A percentile compares a stretch with the other conserved stretches of the same genome.
phyloP scores from a whole-genome alignment of 2,113 vertebrate species.

The Struthidea cinerea region DNA sequence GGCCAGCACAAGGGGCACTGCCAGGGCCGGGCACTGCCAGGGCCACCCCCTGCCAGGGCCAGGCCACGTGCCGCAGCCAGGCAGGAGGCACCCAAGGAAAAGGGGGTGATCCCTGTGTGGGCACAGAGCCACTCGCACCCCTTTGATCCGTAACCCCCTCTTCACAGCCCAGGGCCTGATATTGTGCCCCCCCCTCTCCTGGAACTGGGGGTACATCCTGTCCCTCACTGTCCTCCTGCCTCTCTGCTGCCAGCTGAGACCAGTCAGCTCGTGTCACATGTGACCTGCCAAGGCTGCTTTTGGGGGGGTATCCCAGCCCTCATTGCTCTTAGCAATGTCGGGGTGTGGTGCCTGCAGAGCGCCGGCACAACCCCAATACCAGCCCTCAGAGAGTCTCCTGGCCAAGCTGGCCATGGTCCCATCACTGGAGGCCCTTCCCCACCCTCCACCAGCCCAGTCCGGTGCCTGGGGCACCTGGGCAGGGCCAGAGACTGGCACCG shows the following conservation, averaged over 20 bases:
- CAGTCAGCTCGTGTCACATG: not conserved
- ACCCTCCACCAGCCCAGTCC: not conserved
- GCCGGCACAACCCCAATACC: not conserved
- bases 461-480: not conserved
- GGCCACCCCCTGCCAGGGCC: not conserved
- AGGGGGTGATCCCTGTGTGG: not conserved
- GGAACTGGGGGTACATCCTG: not conserved
- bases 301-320: not conserved
- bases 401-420: not conserved
- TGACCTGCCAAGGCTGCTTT: not conserved
- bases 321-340: not conserved
- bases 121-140: not conserved
- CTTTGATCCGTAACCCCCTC: not conserved
- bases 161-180: not conserved
- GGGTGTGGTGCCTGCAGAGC: not conserved
- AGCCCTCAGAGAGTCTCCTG: not conserved
- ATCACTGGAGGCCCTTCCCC: not conserved
- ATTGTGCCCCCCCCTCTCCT: not conserved
- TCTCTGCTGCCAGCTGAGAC: not conserved
- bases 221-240: not conserved
- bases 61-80: not conserved
- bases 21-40: constrained; percentile 20
- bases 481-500: not conserved
- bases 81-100: not conserved
- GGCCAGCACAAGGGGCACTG: not conserved